These are phyloP conservation scores for Ernsta delagoae DNA, from an alignment of 2,888 invertebrate genomes.

Conservation along the genomic window DNA sequence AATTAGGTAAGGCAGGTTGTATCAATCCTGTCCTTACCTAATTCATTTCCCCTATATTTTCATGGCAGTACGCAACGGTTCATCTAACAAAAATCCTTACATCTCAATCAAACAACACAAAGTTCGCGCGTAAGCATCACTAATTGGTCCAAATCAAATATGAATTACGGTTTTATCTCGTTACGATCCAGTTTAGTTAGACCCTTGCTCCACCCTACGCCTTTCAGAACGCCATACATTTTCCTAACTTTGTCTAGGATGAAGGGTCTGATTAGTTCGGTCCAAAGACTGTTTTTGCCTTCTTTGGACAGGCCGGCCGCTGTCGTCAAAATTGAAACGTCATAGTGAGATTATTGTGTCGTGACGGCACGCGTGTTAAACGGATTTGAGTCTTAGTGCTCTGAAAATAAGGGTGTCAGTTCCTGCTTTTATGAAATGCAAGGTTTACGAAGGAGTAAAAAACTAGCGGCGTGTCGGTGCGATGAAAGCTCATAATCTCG, in stretches of 20 bases:
- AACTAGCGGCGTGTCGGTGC: slow-evolving; percentile 53
- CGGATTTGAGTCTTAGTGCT: slow-evolving; percentile 12
- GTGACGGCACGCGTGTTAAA: not conserved
- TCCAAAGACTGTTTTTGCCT: slow-evolving; percentile 53
- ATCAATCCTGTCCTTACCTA: not conserved
- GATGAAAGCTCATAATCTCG: slow-evolving; percentile 72
- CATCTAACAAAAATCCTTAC: slow-evolving; percentile 52
- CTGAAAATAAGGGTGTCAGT: not conserved
- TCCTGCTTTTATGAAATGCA: slow-evolving; percentile 6
- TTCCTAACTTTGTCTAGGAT: slow-evolving; percentile 37
- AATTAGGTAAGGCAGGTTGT: no score
- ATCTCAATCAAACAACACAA: slow-evolving; percentile 56
- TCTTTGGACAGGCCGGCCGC: slow-evolving; percentile 46
- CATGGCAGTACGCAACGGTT: slow-evolving; percentile 47
- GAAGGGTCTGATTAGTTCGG: slow-evolving; percentile 49
- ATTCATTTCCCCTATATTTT: slow-evolving; percentile 48
- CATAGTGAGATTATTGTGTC: slow-evolving; percentile 52
- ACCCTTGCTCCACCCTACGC: slow-evolving; percentile 42
- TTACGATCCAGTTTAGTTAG: slow-evolving; percentile 51
- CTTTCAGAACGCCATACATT: slow-evolving; percentile 34
- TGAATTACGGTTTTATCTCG: slow-evolving; percentile 66
- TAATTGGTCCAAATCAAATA: slow-evolving; percentile 82
- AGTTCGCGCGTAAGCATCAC: slow-evolving; percentile 78
- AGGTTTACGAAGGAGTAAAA: slow-evolving; percentile 54
- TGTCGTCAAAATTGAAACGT: slow-evolving; percentile 72